Conservation (phyloP, 2,888 invertebrate genomes). For the Tolmerus cingulatus region DNA sequence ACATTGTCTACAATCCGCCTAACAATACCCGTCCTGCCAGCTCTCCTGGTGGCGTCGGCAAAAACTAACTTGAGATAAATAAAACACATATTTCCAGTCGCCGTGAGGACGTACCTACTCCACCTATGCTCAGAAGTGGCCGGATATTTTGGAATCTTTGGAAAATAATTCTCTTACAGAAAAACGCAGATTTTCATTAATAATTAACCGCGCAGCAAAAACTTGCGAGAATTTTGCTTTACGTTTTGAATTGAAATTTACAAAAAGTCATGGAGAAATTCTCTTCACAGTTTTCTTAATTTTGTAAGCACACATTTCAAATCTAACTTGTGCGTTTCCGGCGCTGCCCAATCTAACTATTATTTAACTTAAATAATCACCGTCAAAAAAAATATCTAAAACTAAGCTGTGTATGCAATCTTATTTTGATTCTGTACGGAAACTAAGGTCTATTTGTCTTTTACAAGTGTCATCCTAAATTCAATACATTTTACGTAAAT, state of each 20-base stretch:
- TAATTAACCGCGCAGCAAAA: background rate
- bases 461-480: no score
- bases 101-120: background rate
- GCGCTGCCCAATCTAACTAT: no score
- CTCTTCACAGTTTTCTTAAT: no score
- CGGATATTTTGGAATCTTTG: background rate
- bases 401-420: no score
- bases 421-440: no score
- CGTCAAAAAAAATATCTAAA: no score
- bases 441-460: no score
- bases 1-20: conserved; percentile 10
- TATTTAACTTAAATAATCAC: no score
- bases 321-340: no score
- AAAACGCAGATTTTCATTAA: background rate
- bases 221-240: background rate
- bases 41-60: background rate
- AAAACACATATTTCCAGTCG: background rate
- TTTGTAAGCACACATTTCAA: no score
- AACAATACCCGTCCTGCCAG: background rate
- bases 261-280: background rate
- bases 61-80: background rate
- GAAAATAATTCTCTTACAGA: background rate
- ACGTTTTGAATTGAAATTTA: background rate
- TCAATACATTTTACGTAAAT: no score
- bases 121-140: background rate